These are phyloP conservation scores for Oreochromis grahami DNA, from an alignment of 2,797 vertebrate species.

Conservation along the genomic window DNA sequence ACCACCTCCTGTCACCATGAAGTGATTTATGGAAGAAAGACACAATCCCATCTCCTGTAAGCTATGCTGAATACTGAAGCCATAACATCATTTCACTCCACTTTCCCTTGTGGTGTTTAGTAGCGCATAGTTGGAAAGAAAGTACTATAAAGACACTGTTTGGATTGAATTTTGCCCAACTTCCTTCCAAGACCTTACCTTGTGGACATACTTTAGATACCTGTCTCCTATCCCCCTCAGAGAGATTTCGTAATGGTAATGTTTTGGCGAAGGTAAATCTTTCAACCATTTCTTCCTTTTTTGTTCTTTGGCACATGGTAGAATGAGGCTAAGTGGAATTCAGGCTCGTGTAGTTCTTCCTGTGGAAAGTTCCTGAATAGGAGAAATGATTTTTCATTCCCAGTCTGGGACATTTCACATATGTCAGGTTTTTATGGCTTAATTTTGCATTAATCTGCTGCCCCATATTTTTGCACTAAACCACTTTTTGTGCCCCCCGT, in stretches of 20 bases:
- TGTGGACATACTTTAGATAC: conserved; percentile 44
- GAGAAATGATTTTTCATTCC: conserved; percentile 53
- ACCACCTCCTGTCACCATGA: conserved; percentile 65
- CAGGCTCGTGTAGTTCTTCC: conserved; percentile 52
- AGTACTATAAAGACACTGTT: conserved; percentile 33
- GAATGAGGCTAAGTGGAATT: conserved; percentile 55
- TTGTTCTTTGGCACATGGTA: conserved; percentile 20
- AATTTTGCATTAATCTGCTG: conserved; percentile 59
- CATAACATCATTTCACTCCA: conserved; percentile 11
- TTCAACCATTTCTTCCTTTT: conserved; percentile 6
- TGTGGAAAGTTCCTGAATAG: conserved; percentile 64
- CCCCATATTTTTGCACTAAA: conserved; percentile 46
- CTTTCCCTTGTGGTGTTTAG: not conserved
- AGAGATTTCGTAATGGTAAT: conserved; percentile 34
- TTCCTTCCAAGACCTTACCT: conserved; percentile 38
- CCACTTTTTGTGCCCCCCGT: conserved; percentile 48
- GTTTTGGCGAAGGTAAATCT: conserved; percentile 32
- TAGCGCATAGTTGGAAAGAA: conserved; percentile 15
- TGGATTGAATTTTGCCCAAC: conserved; percentile 7
- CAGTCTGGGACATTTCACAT: conserved; percentile 56
- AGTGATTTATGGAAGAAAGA: conserved; percentile 71
- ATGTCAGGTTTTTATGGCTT: conserved; percentile 57
- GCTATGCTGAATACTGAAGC: conserved; percentile 20
- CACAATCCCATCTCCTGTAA: conserved; percentile 66
- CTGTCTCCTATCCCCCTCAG: conserved; percentile 15